Conservation (phyloP, 2,888 invertebrate species). For the Zaprionus obscuricornis region DNA sequence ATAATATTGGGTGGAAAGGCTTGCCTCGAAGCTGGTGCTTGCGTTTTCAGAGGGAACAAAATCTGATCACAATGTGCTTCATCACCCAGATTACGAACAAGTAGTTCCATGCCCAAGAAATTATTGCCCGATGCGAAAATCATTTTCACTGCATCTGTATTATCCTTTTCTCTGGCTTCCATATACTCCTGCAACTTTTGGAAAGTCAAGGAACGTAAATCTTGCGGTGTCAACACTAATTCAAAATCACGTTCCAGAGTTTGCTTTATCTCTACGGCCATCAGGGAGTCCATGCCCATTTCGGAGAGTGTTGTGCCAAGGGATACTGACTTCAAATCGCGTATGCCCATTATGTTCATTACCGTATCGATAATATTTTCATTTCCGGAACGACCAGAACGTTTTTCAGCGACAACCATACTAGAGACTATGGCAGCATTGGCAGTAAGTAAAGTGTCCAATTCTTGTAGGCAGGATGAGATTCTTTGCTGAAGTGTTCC, state of each 20-base stretch:
- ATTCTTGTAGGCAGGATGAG: constrained; percentile 89
- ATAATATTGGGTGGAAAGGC: constrained; percentile 81
- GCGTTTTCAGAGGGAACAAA: constrained; percentile 85
- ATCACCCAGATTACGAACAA: constrained; percentile 87
- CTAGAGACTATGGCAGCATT: constrained; percentile 89
- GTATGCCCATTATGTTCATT: constrained; percentile 87
- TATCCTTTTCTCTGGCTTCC: constrained; percentile 71
- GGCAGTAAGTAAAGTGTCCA: constrained; percentile 90
- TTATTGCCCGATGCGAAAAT: constrained; percentile 76
- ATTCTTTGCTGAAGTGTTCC: constrained; percentile 95
- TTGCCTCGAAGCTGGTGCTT: constrained; percentile 55
- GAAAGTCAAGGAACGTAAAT: constrained; percentile 92
- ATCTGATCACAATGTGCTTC: constrained; percentile 85
- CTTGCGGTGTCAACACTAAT: constrained; percentile 92
- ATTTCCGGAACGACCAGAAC: constrained; percentile 86
- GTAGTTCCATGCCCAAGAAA: constrained; percentile 84
- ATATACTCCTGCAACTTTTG: constrained; percentile 81
- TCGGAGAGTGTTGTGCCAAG: constrained; percentile 91
- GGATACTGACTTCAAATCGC: constrained; percentile 88
- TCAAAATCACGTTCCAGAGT: constrained; percentile 95
- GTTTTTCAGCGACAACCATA: constrained; percentile 94
- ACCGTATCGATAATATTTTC: constrained; percentile 90
- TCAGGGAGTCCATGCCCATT: constrained; percentile 98
- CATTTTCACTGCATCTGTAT: constrained; percentile 74
- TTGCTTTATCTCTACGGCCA: constrained; percentile 98